Evolutionary conservation across 1,140 invertebrate genomes (phyloP).

Genomic region (Oppia nitens): DNA sequence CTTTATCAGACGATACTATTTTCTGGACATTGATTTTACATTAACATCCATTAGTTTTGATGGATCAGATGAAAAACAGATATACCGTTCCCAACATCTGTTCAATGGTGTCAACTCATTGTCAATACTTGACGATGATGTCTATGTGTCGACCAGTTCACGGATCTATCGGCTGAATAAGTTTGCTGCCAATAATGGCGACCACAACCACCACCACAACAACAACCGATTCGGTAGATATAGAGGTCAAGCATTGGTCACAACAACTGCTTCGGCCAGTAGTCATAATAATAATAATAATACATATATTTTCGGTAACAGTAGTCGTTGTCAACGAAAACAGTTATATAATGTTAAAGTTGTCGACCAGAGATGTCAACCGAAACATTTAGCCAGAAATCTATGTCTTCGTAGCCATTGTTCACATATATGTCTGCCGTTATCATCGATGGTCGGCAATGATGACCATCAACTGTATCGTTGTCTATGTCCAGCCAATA

Average conservation of each 20-base stretch:
- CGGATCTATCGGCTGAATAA: neutral
- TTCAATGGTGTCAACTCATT: neutral
- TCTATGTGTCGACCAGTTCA: neutral
- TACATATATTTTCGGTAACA: neutral
- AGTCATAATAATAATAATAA: no score
- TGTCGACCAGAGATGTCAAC: neutral
- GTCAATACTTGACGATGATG: neutral
- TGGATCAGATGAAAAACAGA: neutral
- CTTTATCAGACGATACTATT: neutral
- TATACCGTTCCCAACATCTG: neutral
- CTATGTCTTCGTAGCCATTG: neutral
- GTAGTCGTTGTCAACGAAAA: neutral
- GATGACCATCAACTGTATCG: neutral
- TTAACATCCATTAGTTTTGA: neutral
- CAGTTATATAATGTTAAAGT: neutral
- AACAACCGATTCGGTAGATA: neutral
- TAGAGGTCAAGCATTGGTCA: neutral
- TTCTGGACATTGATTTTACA: neutral
- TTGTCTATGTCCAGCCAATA: neutral
- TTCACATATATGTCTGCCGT: neutral
- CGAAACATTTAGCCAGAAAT: neutral
- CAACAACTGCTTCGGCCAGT: neutral
- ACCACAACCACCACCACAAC: no score
- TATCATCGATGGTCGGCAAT: no score
- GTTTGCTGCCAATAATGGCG: no score